These are phyloP conservation scores for Halesus radiatus DNA, from an alignment of 1,140 invertebrate species.

Conservation along the genomic window DNA sequence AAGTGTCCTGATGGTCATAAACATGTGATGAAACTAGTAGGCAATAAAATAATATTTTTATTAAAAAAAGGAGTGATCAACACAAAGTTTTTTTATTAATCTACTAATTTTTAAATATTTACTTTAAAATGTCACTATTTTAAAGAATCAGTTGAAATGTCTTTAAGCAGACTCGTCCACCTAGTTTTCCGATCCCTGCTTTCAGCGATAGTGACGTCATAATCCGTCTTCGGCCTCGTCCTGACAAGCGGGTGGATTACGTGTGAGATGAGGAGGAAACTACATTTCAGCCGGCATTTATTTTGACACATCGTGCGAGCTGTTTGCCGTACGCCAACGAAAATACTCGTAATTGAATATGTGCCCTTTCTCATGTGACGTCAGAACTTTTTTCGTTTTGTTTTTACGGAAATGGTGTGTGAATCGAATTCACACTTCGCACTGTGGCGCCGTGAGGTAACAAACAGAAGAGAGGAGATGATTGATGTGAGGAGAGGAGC, in stretches of 20 bases:
- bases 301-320: constrained; percentile 24
- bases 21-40: no score
- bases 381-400: neutral
- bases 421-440: neutral
- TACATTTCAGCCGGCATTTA: neutral
- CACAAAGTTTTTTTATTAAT: no score
- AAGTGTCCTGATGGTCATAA: no score
- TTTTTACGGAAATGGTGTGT: neutral
- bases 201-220: constrained; percentile 19
- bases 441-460: no score
- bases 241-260: constrained; percentile 10
- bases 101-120: no score
- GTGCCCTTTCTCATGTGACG: no score
- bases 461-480: no score
- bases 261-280: constrained; percentile 1
- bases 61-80: no score
- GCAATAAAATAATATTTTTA: no score
- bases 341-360: constrained; percentile 4
- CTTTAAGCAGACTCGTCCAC: neutral
- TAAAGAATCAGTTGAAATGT: neutral
- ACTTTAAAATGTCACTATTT: no score
- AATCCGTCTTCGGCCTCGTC: constrained; percentile 31
- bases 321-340: neutral
- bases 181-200: neutral
- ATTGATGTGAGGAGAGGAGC: no score